These are phyloP conservation scores for Sclerodermus sp. DNA, from an alignment of 2,888 invertebrate species.

Conservation along the genomic window DNA sequence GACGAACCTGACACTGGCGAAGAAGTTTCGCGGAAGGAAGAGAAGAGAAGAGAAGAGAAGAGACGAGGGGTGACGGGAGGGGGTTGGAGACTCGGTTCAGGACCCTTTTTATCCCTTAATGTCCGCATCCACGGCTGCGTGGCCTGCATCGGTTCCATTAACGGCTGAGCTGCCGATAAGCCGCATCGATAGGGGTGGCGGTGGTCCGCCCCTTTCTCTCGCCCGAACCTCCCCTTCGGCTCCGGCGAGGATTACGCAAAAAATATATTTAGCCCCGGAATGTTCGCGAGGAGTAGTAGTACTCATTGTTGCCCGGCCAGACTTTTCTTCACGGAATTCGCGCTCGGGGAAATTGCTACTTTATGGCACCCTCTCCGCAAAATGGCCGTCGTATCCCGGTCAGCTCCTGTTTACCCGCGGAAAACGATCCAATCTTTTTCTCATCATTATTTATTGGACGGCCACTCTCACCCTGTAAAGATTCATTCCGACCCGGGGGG, in stretches of 20 bases:
- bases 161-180: conserved; percentile 46
- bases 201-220: conserved; percentile 9
- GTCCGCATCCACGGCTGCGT: conserved; percentile 29
- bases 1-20: background rate
- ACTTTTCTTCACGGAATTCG: no score
- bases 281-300: no score
- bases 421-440: no score
- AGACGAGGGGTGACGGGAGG: conserved; percentile 5
- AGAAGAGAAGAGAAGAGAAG: conserved; percentile 2
- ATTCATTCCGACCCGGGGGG: no score
- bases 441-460: no score
- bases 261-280: no score
- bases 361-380: no score
- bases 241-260: background rate
- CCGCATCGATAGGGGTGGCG: conserved; percentile 39
- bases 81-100: conserved; percentile 19
- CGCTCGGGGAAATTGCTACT: no score
- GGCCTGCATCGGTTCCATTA: conserved; percentile 37
- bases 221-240: conserved; percentile 1
- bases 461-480: no score
- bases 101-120: conserved; percentile 37
- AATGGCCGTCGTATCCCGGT: no score
- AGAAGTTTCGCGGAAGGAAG: background rate
- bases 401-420: no score
- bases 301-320: no score